Evolutionary conservation across 1,140 invertebrate species (phyloP).

Genomic region (Drosophila rufa): DNA sequence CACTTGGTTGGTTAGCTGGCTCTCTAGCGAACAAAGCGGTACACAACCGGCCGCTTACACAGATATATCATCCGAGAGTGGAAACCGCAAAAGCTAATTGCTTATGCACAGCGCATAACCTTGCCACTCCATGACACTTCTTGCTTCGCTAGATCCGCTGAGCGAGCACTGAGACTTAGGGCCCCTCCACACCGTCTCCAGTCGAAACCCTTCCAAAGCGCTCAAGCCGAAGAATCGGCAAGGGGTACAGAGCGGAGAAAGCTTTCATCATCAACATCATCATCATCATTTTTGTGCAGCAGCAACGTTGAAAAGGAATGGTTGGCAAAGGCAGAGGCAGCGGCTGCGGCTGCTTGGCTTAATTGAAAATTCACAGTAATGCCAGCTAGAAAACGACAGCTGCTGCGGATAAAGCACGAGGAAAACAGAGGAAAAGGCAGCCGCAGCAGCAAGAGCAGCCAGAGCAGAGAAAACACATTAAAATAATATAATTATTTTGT

Average conservation of each 20-base stretch:
- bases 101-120: constrained; percentile 80
- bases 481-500: constrained; percentile 76
- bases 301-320: constrained; percentile 43
- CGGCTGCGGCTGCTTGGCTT: constrained; percentile 49
- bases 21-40: constrained; percentile 4
- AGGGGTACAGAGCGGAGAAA: constrained; percentile 36
- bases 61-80: constrained; percentile 35
- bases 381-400: constrained; percentile 74
- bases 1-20: constrained; percentile 1
- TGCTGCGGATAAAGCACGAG: constrained; percentile 56
- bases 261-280: constrained; percentile 50
- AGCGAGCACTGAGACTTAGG: constrained; percentile 2
- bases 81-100: constrained; percentile 76
- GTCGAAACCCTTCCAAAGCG: constrained; percentile 27
- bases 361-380: constrained; percentile 81
- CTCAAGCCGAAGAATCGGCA: constrained; percentile 1
- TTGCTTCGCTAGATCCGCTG: constrained; percentile 43
- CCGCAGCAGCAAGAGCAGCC: constrained; percentile 8
- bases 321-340: constrained; percentile 7
- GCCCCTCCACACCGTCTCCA: neutral
- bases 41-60: constrained; percentile 1
- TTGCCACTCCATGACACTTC: constrained; percentile 76
- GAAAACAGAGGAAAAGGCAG: constrained; percentile 45
- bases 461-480: constrained; percentile 65
- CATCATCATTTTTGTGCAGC: constrained; percentile 33